Conservation (phyloP, 2,113 vertebrate genomes). For the Nesoenas mayeri region DNA sequence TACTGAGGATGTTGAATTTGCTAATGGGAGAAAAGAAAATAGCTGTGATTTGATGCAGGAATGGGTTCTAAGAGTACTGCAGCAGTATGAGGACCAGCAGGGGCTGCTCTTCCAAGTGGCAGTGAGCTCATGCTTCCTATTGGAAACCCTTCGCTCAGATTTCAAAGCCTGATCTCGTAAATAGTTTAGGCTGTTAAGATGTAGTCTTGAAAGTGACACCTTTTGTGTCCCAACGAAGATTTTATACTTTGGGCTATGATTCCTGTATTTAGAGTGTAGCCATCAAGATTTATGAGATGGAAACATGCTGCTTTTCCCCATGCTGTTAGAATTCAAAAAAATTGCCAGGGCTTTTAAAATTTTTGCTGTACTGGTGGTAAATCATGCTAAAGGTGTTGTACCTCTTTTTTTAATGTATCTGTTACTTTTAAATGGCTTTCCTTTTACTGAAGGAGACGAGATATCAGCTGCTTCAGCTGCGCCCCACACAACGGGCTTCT, state of each 20-base stretch:
- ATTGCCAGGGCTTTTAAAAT: not conserved
- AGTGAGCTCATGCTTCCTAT: not conserved
- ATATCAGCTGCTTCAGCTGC: conserved; percentile 79
- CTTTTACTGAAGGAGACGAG: conserved; percentile 74
- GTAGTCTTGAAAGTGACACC: not conserved
- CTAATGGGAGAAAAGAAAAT: not conserved
- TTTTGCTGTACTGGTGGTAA: not conserved
- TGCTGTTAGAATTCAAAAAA: not conserved
- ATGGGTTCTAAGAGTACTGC: not conserved
- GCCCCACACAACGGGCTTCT: conserved; percentile 78
- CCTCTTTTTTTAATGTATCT: not conserved
- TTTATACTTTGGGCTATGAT: not conserved
- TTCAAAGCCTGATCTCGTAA: not conserved
- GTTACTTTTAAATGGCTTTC: not conserved
- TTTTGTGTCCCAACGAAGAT: not conserved
- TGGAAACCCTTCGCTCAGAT: not conserved
- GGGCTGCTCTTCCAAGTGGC: not conserved
- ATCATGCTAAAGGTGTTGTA: not conserved
- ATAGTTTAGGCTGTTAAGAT: not conserved
- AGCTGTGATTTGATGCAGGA: fast-evolving
- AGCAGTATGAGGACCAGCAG: not conserved
- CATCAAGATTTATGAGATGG: not conserved
- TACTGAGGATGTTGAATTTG: not conserved
- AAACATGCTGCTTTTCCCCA: not conserved
- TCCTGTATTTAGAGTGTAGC: not conserved